Evolutionary conservation across 2,113 vertebrate species (phyloP).

Genomic region (Notechis scutatus): DNA sequence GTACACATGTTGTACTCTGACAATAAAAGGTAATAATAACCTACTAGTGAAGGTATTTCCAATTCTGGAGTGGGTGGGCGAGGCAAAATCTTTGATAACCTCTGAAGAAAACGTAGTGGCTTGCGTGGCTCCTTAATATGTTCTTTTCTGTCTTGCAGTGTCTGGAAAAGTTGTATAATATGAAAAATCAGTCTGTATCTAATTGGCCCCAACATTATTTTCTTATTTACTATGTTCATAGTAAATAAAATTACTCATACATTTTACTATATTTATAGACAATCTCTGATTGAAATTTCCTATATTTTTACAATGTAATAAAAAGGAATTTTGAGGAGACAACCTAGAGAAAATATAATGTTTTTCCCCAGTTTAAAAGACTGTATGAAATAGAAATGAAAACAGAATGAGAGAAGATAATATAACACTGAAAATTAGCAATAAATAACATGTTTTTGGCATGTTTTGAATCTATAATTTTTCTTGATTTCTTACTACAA

Average conservation of each 20-base stretch:
- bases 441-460: slow-evolving; percentile 6
- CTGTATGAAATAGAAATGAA: not conserved
- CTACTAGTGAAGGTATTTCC: slow-evolving; percentile 74
- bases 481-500: not conserved
- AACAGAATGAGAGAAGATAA: not conserved
- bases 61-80: slow-evolving; percentile 78
- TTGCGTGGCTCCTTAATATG: slow-evolving; percentile 58
- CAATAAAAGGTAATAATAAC: too few relatives aligned
- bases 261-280: not conserved
- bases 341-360: not conserved
- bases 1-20: too few relatives aligned
- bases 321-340: not conserved
- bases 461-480: not conserved
- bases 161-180: slow-evolving; percentile 62
- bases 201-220: not conserved
- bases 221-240: not conserved
- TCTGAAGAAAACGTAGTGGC: slow-evolving; percentile 68
- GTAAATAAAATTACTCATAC: not conserved
- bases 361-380: not conserved
- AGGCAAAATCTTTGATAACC: slow-evolving; percentile 67
- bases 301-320: not conserved
- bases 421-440: not conserved
- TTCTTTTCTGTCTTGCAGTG: slow-evolving; percentile 68
- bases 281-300: not conserved
- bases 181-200: not conserved